Conservation (phyloP, 2,113 vertebrate genomes). For the Xerus inauris region DNA sequence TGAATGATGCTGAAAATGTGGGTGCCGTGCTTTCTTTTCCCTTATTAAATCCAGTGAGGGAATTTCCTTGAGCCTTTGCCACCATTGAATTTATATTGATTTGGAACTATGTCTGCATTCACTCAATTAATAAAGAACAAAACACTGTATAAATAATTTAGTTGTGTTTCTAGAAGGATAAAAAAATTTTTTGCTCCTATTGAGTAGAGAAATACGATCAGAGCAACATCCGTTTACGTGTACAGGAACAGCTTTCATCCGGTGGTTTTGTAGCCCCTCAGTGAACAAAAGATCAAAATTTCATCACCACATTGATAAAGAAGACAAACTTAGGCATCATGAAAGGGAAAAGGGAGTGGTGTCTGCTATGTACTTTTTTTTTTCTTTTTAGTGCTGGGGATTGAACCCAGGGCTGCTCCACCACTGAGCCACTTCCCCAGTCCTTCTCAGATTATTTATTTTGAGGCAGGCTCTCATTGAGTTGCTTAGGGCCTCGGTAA, state of each 20-base stretch:
- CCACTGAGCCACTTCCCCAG: too few species aligned
- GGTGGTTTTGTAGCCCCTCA: not conserved
- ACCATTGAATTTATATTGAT: not conserved
- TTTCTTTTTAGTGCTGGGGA: too few species aligned
- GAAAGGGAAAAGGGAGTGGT: not conserved
- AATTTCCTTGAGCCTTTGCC: slow-evolving; percentile 26
- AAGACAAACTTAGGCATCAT: not conserved
- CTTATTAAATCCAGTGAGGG: slow-evolving; percentile 34
- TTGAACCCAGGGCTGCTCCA: too few species aligned
- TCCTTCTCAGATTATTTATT: too few species aligned
- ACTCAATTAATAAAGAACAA: slow-evolving; percentile 65
- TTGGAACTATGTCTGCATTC: slow-evolving; percentile 45
- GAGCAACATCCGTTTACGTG: not conserved
- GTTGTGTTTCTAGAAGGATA: not conserved
- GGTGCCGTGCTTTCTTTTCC: not conserved
- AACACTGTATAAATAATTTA: not conserved
- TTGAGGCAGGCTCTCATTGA: too few species aligned
- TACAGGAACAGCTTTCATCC: not conserved
- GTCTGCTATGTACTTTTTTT: not conserved
- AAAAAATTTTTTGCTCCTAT: not conserved
- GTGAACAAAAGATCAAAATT: not conserved
- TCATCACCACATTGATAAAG: not conserved
- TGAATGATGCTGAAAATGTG: not conserved
- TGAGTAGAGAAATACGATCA: not conserved
- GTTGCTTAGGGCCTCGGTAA: too few species aligned